Conservation (phyloP, 2,113 vertebrate species). For the Mesitornis unicolor region DNA sequence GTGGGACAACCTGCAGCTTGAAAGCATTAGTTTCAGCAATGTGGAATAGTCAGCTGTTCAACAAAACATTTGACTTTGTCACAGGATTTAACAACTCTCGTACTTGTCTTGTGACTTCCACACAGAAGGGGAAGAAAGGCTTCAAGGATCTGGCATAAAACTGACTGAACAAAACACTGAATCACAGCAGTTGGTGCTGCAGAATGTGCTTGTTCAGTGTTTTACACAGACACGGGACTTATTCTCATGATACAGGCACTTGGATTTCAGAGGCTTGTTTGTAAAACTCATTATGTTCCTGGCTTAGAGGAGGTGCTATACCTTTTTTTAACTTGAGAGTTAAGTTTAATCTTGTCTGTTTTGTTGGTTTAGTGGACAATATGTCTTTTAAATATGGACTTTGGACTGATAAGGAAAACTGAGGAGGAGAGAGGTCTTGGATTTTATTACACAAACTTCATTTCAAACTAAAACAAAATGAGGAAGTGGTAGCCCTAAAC, state of each 20-base stretch:
- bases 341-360: neutral
- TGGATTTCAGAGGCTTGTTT: neutral
- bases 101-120: neutral
- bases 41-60: neutral
- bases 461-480: neutral
- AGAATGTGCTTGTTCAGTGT: neutral
- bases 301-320: neutral
- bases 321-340: neutral
- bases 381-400: neutral
- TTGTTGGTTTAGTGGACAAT: neutral
- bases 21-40: neutral
- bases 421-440: neutral
- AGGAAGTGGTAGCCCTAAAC: neutral
- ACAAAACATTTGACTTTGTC: too few species aligned
- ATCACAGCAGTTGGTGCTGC: neutral
- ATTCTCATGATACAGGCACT: neutral
- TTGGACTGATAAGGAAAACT: neutral
- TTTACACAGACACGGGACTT: accelerated
- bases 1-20: neutral
- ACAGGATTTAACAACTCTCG: neutral
- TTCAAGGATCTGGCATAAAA: neutral
- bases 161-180: neutral
- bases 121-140: neutral
- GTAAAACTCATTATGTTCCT: neutral
- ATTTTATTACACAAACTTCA: neutral